Evolutionary conservation across 2,888 invertebrate species (phyloP), one percentile per base, ranked within the genome.

Genomic region (Linnaemya tessellans): DNA sequence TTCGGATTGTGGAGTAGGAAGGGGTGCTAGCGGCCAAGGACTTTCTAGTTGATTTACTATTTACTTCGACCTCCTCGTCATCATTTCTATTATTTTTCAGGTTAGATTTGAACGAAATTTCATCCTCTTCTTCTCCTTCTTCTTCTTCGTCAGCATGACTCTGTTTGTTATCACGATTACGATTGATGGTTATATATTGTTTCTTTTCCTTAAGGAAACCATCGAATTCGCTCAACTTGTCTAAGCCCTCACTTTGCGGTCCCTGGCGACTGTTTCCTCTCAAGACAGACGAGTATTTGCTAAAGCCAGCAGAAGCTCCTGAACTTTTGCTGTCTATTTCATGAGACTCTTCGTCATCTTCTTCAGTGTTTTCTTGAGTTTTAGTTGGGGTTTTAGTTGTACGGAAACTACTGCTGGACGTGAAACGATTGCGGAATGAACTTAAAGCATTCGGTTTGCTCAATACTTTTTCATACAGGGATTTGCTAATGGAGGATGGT

Each of bases 401-500:
- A 84, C 89, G 88, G 64, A 88, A 88, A 68, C 88, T 86, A 64
- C 86, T 86, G 1, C 88, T 87, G 8, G 89, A 87, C 38, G 87
- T 89, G 35, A 90, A 87, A 4, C 93, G 92, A n/a, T 91, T 91
- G 43, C 90, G 90, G 60, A 92, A 89, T 0, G 92, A 90, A 41
- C 87, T 91, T 15, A 90, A 87, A 8, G 90, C 88, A 20, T 90
- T 91, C 0, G 92, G 91, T 3, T 91, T 90, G 83, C 91, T 94
- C 3, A 97, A 92, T 1, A 97, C 96, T 89, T 96, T 95, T 89
- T 97, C 95, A 89, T 96, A 97, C 1, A 97, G 93, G 60, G 94
- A 95, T 91, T 96, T 96, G 91, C 96, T 96, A 88, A 96, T 95
- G 0, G 95, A 93, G 0, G 95, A 93, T 11, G 95, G 94, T 0